Evolutionary conservation across 2,888 invertebrate genomes (phyloP).

Genomic region (Portevinia maculata): DNA sequence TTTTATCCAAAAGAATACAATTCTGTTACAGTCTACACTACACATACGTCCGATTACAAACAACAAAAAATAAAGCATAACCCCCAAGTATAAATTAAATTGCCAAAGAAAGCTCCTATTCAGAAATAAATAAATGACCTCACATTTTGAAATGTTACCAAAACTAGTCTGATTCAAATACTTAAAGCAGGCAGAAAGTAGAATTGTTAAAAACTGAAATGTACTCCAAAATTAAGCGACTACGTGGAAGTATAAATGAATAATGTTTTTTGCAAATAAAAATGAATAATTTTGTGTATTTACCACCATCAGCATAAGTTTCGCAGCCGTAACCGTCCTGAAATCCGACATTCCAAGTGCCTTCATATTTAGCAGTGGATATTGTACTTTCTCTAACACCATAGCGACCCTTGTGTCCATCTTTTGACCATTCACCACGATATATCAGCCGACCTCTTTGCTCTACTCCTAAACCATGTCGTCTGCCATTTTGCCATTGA

Average conservation of each 20-base stretch:
- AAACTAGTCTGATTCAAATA: constrained; percentile 48
- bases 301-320: constrained; percentile 99
- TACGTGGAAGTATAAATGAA: too few relatives aligned
- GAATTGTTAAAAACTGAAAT: constrained; percentile 37
- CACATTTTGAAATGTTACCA: constrained; percentile 55
- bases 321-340: constrained; percentile 99
- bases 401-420: constrained; percentile 99
- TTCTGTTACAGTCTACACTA: constrained; percentile 17
- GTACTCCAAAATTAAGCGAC: neutral
- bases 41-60: constrained; percentile 32
- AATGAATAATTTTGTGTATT: constrained; percentile 81
- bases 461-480: constrained; percentile 99
- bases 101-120: constrained; percentile 40
- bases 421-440: constrained; percentile 97
- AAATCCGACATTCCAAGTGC: constrained; percentile 99
- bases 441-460: constrained; percentile 98
- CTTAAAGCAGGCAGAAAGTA: constrained; percentile 57
- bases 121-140: constrained; percentile 65
- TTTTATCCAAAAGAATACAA: constrained; percentile 25
- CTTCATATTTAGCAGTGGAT: constrained; percentile 98
- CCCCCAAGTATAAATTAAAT: constrained; percentile 50
- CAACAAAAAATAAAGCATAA: constrained; percentile 42
- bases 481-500: constrained; percentile 99
- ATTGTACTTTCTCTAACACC: constrained; percentile 98
- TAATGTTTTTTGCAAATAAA: constrained; percentile 5